phyloP scores from a whole-genome alignment of 2,888 invertebrate genomes.

The Hypsopygia costalis region DNA sequence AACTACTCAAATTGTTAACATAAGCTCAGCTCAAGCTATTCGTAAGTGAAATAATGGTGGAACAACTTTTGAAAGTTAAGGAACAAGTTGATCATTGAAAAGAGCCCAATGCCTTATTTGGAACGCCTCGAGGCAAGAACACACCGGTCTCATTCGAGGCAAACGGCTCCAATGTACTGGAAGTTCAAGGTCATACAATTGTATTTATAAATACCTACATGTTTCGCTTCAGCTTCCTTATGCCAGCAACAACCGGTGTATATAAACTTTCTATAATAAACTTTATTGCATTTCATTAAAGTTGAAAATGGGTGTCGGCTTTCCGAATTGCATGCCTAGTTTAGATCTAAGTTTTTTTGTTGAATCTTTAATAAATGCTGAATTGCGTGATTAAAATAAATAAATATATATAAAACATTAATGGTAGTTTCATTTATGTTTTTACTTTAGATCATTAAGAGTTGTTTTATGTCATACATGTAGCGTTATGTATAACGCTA shows the following conservation, averaged over 20 bases:
- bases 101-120: constrained; percentile 41
- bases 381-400: no score
- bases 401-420: no score
- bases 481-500: no score
- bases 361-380: no score
- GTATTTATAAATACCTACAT: constrained; percentile 48
- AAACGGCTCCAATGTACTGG: constrained; percentile 44
- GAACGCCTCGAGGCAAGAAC: constrained; percentile 38
- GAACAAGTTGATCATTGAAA: constrained; percentile 35
- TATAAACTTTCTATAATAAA: background rate
- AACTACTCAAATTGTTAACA: no score
- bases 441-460: no score
- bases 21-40: no score
- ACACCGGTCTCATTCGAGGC: constrained; percentile 31
- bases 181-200: constrained; percentile 67
- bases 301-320: background rate
- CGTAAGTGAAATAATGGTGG: background rate
- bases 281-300: background rate
- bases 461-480: no score
- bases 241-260: constrained; percentile 28
- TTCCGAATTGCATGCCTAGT: background rate
- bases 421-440: no score
- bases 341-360: no score
- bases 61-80: constrained; percentile 25
- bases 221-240: constrained; percentile 57